Evolutionary conservation across 2,888 invertebrate genomes (phyloP), one percentile per base, ranked within the genome.

Genomic region (Xestia xanthographa): DNA sequence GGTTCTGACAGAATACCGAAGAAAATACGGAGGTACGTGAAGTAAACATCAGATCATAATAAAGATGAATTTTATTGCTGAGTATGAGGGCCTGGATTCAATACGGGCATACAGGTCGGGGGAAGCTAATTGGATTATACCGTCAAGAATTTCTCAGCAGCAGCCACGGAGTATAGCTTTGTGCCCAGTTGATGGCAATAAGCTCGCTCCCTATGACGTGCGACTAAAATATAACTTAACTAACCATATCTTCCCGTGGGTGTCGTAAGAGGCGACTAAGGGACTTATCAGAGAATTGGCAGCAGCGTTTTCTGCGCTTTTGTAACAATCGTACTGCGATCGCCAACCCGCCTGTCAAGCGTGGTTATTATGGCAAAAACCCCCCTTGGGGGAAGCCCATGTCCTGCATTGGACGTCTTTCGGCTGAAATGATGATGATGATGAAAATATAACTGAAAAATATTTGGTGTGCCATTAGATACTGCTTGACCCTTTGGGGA

Each of bases 1-100:
- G 48, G 29, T 56, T 63, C 26, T 48, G 66, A 62, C 53, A 62
- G 38, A 60, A 66, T 60, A 60, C 29, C 41, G n/a, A 53, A 50
- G 53, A 20, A 22, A 67, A 72, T n/a, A 53, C 5, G 20, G 5
- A 68, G 56, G 45, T 50, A 17, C 9, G 9, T 8, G 9, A n/a
- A 56, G 53, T 11, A 56, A 56, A 12, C 5, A 34, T 63, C 34
- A 45, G n/a, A 22, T 17, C 14, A 22, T 38, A n/a, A n/a, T 53
- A 17, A n/a, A 60, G 9, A 34, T 34, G 34, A 34, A 60, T 1
- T 60, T 29, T 3, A 20, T 20, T 4, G 8, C 11, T 29, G 58
- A 29, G 14, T 26, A 58, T 29, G 26, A n/a, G n/a, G 56, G 2
- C n/a, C 56, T 56, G 26, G 6, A 26, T 5, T 26, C 14, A 14